Percentiles rank a stretch among this genome's conserved stretches.
These are phyloP conservation scores for Oncorhynchus nerka DNA, from an alignment of 2,113 vertebrate species.

Conservation along the genomic window DNA sequence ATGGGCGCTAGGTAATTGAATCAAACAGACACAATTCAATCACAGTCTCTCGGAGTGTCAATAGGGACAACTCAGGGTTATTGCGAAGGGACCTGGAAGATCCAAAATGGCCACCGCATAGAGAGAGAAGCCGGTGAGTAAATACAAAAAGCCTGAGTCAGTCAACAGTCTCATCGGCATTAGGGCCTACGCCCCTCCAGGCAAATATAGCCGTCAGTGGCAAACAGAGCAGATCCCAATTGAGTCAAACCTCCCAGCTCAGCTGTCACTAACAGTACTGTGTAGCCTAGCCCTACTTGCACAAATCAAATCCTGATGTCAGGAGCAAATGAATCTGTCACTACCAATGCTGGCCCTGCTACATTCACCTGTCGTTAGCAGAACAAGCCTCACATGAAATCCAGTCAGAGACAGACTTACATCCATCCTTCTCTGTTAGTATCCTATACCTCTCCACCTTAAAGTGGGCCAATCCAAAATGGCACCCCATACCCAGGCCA, in stretches of 20 bases:
- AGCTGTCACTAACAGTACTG: constrained; percentile 33
- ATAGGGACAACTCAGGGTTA: constrained; percentile 14
- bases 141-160: constrained; percentile 35
- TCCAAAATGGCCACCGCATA: background rate
- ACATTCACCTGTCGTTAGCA: constrained; percentile 39
- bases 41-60: constrained; percentile 35
- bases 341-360: constrained; percentile 41
- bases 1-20: constrained; percentile 45
- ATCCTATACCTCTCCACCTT: background rate
- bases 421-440: background rate
- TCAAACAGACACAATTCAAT: constrained; percentile 37
- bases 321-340: constrained; percentile 45
- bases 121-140: background rate
- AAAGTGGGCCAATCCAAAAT: too few species aligned
- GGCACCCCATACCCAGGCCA: too few species aligned
- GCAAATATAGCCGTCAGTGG: constrained; percentile 50
- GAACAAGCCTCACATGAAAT: constrained; percentile 25
- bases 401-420: constrained; percentile 15
- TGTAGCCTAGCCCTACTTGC: background rate
- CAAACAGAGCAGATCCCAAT: constrained; percentile 20
- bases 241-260: constrained; percentile 30
- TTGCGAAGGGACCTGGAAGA: background rate
- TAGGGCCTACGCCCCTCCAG: constrained; percentile 41
- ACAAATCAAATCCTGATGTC: constrained; percentile 21
- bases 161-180: constrained; percentile 37